Evolutionary conservation across 2,888 invertebrate genomes (phyloP), one percentile per base, ranked within the genome.

Genomic region (Euzetes globulus): DNA sequence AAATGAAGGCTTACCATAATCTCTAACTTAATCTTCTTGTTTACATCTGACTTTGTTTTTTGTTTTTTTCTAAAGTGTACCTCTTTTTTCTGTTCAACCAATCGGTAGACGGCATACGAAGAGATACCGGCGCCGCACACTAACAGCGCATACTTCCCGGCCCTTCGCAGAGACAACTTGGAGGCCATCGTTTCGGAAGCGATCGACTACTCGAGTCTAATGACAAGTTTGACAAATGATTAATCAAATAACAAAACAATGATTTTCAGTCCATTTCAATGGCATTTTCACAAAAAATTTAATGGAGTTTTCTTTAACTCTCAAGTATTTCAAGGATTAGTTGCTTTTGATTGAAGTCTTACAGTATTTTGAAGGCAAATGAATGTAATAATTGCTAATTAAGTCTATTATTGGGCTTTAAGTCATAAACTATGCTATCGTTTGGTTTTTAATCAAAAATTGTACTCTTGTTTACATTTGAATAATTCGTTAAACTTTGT

Each of bases 81-180:
- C 45, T 72, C 55, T 45, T 68, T 65, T 74, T 68, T 74, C 55
- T 71, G 74, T 15, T 47, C 50, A 60, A 74, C 50, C 25, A 74
- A 25, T 13, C 60, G 55, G 45, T 52, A 74, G n/a, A 55, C 65
- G 15, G 74, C 65, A 47, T 71, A 74, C 19, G 71, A 33, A 1
- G 71, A 52, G 19, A 74, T 17, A 19, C 74, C 74, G 60, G 74
- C 71, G 9, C 74, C 74, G 19, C 71, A 41, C 13, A 47, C 47
- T n/a, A 70, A n/a, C 70, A 70, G 70, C 1, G 47, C 41, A 15
- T 70, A 70, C 17, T 47, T 41, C 1, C 41, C 41, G 41, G 9
- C 9, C 6, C 70, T 25, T 19, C 70, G 63, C 6, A 22, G 22
- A 9, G 37, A 37, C 5, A n/a, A 2, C 33, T 33, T 37, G 1